phyloP scores from a whole-genome alignment of 2,113 vertebrate species.

The Hyla sarda region DNA sequence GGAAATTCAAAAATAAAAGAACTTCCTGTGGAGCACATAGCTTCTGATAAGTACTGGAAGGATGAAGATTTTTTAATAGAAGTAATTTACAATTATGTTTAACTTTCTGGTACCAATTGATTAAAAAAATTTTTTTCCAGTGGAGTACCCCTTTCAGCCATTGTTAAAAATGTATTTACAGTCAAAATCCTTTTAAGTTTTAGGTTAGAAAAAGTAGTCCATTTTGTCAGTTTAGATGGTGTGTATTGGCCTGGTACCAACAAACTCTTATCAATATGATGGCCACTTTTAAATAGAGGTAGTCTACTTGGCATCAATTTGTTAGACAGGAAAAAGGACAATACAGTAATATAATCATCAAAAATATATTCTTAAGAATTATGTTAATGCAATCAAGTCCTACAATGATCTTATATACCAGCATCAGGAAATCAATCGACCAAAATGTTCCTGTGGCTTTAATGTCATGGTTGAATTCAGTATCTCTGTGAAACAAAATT shows the following conservation, averaged over 20 bases:
- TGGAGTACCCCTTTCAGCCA: too few species aligned
- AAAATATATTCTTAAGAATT: conserved; percentile 37
- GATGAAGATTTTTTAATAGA: too few species aligned
- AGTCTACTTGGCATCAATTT: conserved; percentile 8
- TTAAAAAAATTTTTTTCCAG: too few species aligned
- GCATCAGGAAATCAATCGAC: conserved; percentile 39
- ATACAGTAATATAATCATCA: conserved; percentile 19
- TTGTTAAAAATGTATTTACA: too few species aligned
- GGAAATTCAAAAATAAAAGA: too few species aligned
- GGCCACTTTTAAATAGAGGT: background rate
- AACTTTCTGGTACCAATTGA: too few species aligned
- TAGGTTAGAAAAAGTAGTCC: background rate
- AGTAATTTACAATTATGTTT: too few species aligned
- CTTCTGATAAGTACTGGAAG: too few species aligned
- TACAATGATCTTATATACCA: conserved; percentile 36
- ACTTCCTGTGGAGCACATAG: too few species aligned
- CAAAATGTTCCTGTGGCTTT: conserved; percentile 46
- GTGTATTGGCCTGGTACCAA: background rate
- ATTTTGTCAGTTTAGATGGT: background rate
- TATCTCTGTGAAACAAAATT: conserved; percentile 12
- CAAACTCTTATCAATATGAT: background rate
- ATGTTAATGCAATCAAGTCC: conserved; percentile 56
- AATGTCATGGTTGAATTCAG: conserved; percentile 37
- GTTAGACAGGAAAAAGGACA: conserved; percentile 7
- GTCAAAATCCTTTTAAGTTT: background rate